Conservation (phyloP, 2,888 invertebrate genomes). For the Epiblema foenella region DNA sequence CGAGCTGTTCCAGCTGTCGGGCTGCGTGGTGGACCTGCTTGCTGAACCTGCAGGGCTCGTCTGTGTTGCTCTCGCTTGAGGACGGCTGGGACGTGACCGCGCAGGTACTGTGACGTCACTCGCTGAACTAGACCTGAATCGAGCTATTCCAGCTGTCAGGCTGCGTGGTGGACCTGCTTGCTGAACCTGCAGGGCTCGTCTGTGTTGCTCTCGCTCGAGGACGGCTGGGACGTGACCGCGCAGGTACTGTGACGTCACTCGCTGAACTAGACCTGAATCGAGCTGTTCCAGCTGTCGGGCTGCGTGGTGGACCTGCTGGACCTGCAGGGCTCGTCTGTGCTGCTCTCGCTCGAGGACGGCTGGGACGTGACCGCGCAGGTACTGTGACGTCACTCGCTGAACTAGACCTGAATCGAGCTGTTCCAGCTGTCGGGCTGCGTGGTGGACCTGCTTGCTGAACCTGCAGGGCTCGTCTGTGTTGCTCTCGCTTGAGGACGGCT, state of each 20-base stretch:
- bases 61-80: conserved; percentile 96
- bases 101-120: conserved; percentile 84
- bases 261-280: conserved; percentile 76
- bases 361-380: conserved; percentile 96
- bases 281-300: conserved; percentile 95
- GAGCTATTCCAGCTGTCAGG: conserved; percentile 96
- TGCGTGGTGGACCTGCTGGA: conserved; percentile 98
- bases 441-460: conserved; percentile 97
- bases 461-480: conserved; percentile 98
- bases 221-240: conserved; percentile 98
- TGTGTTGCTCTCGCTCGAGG: conserved; percentile 97
- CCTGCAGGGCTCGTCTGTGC: conserved; percentile 97
- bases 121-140: conserved; percentile 65
- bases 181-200: conserved; percentile 98
- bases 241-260: conserved; percentile 85
- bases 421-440: conserved; percentile 97
- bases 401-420: conserved; percentile 86
- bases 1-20: conserved; percentile 94
- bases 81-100: conserved; percentile 99
- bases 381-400: neutral
- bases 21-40: conserved; percentile 97
- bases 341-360: conserved; percentile 97
- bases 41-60: conserved; percentile 97
- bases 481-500: conserved; percentile 97
- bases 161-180: conserved; percentile 96